Base-by-base conservation (phyloP, 2,888 invertebrate species). In the Podotricha telesiphe region DNA sequence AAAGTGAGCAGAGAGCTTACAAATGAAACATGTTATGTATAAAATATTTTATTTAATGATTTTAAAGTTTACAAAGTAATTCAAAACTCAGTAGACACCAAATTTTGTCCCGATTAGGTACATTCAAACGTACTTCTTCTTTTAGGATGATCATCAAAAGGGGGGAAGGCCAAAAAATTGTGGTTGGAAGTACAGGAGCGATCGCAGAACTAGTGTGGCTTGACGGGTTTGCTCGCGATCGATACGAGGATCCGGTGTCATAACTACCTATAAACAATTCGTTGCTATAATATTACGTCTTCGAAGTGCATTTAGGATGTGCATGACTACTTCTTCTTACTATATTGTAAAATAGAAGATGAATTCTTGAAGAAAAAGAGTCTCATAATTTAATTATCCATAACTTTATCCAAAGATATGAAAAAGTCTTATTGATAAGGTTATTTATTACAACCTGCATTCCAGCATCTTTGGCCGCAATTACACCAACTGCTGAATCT, bases 401-500 rank as follows among this genome's bases (percentile, higher is more conserved):
- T n/a, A n/a, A n/a, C n/a, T n/a, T n/a, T n/a, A n/a, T n/a, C n/a
- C n/a, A n/a, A n/a, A n/a, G n/a, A n/a, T n/a, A n/a, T n/a, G n/a
- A n/a, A n/a, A n/a, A n/a, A n/a, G n/a, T n/a, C n/a, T n/a, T n/a
- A n/a, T n/a, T n/a, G n/a, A n/a, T n/a, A n/a, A n/a, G n/a, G n/a
- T n/a, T n/a, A 28, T 4, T 28, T 37, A 22, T 8, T 22, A 65
- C 34, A 51, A 94, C 95, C 89, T 97, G 97, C 98, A 98, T 98
- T 0, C 96, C 96, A 5, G 98, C 98, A 20, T 94, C 93, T 5
- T 90, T 80, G 0, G 95, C 98, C 0, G 96, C 96, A 68, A 91
- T 84, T 0, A 98, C 96, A 0, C 98, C 98, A 80, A 96, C 95
- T 0, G 95, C 95, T 0, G 98, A 96, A 86, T 98, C 98, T 91